These are phyloP conservation scores for Simalia tracyae DNA, from an alignment of 2,797 vertebrate genomes.

Conservation along the genomic window DNA sequence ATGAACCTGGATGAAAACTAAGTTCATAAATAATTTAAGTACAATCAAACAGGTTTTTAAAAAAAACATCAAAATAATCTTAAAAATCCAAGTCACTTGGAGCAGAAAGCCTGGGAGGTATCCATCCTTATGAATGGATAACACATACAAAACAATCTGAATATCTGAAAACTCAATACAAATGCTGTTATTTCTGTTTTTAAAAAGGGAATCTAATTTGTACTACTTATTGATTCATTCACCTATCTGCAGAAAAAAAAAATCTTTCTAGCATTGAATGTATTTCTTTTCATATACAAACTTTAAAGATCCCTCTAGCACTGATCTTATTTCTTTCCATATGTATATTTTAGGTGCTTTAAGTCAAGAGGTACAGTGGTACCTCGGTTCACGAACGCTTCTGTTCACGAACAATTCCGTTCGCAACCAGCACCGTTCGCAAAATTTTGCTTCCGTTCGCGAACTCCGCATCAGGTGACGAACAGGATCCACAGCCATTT, in stretches of 20 bases:
- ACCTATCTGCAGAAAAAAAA: background rate
- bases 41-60: background rate
- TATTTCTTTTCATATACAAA: background rate
- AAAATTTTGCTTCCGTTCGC: too few relatives aligned
- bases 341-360: background rate
- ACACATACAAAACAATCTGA: background rate
- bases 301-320: background rate
- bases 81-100: background rate
- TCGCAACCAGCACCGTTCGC: too few relatives aligned
- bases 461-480: too few relatives aligned
- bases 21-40: background rate
- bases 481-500: too few relatives aligned
- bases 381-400: too few relatives aligned
- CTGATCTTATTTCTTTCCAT: background rate
- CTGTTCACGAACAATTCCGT: too few relatives aligned
- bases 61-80: background rate
- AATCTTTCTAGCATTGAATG: background rate
- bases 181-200: background rate
- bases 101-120: background rate
- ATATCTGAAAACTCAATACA: background rate
- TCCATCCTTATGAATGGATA: background rate
- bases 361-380: background rate
- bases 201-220: background rate
- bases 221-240: background rate
- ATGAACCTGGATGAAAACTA: background rate